Evolutionary conservation across 2,888 invertebrate genomes (phyloP).

Genomic region (Sphaerophoria rueppellii): DNA sequence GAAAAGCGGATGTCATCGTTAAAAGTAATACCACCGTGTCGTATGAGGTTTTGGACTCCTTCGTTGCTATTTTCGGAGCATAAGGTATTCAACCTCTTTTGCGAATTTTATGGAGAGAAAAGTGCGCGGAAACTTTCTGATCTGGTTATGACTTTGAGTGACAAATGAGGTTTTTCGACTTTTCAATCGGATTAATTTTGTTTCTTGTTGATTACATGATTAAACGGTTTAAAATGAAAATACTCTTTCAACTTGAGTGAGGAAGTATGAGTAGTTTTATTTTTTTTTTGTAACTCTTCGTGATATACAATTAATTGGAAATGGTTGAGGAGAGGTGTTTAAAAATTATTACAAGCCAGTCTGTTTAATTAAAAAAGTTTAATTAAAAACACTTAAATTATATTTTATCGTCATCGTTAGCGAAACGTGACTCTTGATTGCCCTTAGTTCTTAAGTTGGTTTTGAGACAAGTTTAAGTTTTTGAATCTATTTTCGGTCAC

Average conservation of each 20-base stretch:
- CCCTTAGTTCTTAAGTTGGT: no score
- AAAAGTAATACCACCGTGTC: conserved; percentile 22
- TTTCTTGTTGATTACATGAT: conserved; percentile 39
- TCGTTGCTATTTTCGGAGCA: neutral
- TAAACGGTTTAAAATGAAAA: conserved; percentile 7
- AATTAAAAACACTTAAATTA: conserved; percentile 37
- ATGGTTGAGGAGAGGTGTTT: neutral
- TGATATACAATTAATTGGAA: neutral
- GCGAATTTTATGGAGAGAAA: neutral
- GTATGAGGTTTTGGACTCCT: conserved; percentile 20
- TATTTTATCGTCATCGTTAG: no score
- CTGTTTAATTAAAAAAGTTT: conserved; percentile 68
- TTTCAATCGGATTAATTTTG: conserved; percentile 54
- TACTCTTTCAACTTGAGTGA: neutral
- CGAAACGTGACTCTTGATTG: no score
- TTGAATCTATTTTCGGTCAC: no score
- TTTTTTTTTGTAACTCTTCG: neutral
- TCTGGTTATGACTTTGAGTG: conserved; percentile 51
- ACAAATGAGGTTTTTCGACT: conserved; percentile 54
- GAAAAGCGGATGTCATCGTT: conserved; percentile 66
- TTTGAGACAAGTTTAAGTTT: no score
- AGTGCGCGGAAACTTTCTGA: conserved; percentile 2
- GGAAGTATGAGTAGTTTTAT: neutral
- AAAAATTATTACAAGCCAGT: conserved; percentile 6
- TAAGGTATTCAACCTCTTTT: neutral